Evolutionary conservation across 2,888 invertebrate species (phyloP).

Genomic region (Campaea margaritaria): DNA sequence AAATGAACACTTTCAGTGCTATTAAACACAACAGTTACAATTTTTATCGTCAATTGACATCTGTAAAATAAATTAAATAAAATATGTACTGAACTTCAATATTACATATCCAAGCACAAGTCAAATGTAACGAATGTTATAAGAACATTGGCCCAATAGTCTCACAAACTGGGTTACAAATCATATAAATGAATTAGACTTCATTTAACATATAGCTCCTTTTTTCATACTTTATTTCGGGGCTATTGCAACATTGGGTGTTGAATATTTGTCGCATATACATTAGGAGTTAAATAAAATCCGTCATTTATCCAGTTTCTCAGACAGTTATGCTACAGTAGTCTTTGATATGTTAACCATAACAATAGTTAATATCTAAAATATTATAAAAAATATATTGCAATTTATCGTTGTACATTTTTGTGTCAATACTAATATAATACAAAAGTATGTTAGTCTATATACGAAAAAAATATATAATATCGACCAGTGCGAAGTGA

Average conservation of each 20-base stretch:
- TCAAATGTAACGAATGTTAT: slow-evolving; percentile 46
- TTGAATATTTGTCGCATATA: too few species aligned
- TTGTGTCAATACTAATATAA: slow-evolving; percentile 62
- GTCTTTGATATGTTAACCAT: slow-evolving; percentile 67
- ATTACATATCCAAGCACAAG: slow-evolving; percentile 63
- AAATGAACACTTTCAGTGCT: slow-evolving; percentile 77
- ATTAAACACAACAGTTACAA: slow-evolving; percentile 57
- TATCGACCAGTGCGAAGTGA: slow-evolving; percentile 12
- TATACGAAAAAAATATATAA: slow-evolving; percentile 8
- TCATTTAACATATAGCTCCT: slow-evolving; percentile 6
- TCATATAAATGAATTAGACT: too few species aligned
- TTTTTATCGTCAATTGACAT: slow-evolving; percentile 70
- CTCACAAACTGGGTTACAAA: slow-evolving; percentile 1
- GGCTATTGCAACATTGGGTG: too few species aligned
- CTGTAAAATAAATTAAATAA: slow-evolving; percentile 49
- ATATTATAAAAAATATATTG: slow-evolving; percentile 75
- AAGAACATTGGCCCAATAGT: slow-evolving; percentile 15
- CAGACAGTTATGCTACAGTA: slow-evolving; percentile 44
- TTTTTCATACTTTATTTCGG: neutral
- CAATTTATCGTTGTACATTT: slow-evolving; percentile 76
- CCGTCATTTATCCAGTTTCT: slow-evolving; percentile 26
- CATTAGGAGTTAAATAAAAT: neutral
- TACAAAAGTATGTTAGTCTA: slow-evolving; percentile 32
- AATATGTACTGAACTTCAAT: slow-evolving; percentile 48
- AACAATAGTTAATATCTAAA: slow-evolving; percentile 56